Conservation (phyloP, 37 sponge, comb jelly and placozoan species). For the Aphrocallistes beatrix region DNA sequence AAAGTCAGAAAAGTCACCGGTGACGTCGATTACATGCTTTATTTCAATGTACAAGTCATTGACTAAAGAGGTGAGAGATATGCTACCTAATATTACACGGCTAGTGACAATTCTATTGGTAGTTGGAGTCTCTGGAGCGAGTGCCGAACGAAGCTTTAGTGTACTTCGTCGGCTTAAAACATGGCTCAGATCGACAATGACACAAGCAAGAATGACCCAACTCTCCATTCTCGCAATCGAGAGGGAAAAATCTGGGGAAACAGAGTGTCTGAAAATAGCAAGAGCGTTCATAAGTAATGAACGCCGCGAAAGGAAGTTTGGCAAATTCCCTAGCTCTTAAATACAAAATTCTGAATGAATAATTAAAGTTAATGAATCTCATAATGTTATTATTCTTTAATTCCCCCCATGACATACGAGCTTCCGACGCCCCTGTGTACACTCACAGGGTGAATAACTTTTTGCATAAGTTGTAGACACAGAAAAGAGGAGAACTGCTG, state of each 20-base stretch:
- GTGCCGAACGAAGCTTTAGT: neutral
- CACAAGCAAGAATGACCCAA: neutral
- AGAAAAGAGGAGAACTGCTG: no score
- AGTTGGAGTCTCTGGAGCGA: neutral
- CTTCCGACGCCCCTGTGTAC: conserved; percentile 1
- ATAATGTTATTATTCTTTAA: neutral
- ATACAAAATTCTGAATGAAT: neutral
- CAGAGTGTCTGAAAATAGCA: neutral
- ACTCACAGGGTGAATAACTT: no score
- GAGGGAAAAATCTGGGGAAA: neutral
- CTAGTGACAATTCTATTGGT: conserved; percentile 6
- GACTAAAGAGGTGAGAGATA: neutral
- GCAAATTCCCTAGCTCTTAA: neutral
- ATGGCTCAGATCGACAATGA: neutral
- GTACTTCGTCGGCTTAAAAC: conserved; percentile 9
- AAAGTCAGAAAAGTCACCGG: neutral
- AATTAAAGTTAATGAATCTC: neutral
- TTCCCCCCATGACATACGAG: neutral
- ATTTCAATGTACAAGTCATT: conserved; percentile 2
- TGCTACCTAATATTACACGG: conserved; percentile 2
- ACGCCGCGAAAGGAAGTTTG: neutral
- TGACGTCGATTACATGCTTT: neutral
- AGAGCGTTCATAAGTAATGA: conserved; percentile 12
- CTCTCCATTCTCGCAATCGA: neutral
- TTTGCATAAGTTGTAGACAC: no score